Conservation (phyloP, 1,140 invertebrate species). For the Bacillus rossius region DNA sequence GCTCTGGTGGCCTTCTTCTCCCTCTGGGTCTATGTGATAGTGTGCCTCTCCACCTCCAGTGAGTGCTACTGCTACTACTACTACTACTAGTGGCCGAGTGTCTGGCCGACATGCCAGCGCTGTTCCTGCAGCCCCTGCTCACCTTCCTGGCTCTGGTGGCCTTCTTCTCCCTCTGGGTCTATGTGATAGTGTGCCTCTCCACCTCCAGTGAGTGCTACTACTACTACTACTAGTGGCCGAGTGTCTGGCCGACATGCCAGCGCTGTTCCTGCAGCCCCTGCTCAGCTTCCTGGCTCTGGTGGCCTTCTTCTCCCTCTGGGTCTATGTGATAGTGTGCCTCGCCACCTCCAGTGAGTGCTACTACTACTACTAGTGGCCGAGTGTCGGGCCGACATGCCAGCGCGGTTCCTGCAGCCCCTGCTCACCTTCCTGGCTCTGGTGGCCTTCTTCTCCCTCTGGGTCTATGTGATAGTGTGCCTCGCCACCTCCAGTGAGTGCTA, state of each 20-base stretch:
- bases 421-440: conserved; percentile 75
- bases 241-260: conserved; percentile 74
- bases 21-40: conserved; percentile 79
- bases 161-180: conserved; percentile 83
- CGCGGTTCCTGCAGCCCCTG: conserved; percentile 81
- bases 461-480: conserved; percentile 65
- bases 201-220: conserved; percentile 66
- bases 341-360: conserved; percentile 66
- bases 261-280: conserved; percentile 81
- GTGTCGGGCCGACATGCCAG: conserved; percentile 74
- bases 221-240: no score
- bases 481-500: conserved; percentile 66
- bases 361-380: no score
- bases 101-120: conserved; percentile 72
- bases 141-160: conserved; percentile 72
- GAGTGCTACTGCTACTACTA: no score
- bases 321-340: conserved; percentile 65
- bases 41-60: conserved; percentile 64
- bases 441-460: conserved; percentile 80
- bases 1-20: conserved; percentile 71
- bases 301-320: conserved; percentile 80
- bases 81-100: no score
- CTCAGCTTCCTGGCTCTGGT: conserved; percentile 75
- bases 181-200: conserved; percentile 64
- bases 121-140: conserved; percentile 82